These are phyloP conservation scores for Mustelus asterias DNA, from an alignment of 2,113 vertebrate genomes.

Conservation along the genomic window DNA sequence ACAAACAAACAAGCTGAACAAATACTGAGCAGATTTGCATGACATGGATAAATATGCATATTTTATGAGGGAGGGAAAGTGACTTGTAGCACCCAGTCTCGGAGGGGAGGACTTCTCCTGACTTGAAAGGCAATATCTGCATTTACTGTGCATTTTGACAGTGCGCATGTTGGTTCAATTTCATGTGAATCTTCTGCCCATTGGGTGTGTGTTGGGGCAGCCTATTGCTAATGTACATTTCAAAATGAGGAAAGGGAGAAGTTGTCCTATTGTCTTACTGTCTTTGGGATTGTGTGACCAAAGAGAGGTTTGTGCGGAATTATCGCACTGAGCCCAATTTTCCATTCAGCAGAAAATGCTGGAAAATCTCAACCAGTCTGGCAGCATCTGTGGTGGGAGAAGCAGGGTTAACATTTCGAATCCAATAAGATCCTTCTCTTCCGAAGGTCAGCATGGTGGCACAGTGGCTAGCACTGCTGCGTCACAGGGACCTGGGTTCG, in stretches of 20 bases:
- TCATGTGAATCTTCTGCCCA: background rate
- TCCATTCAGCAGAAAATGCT: no score
- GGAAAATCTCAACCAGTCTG: no score
- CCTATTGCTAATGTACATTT: background rate
- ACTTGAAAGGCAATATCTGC: background rate
- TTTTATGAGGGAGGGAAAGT: constrained; percentile 9
- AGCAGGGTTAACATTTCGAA: no score
- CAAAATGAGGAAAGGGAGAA: background rate
- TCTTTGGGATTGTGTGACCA: background rate
- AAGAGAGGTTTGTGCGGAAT: background rate
- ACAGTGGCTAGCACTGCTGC: no score
- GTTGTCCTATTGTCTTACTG: background rate
- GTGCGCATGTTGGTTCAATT: no score
- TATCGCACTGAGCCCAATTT: background rate
- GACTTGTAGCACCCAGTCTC: background rate
- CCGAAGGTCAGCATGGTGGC: no score
- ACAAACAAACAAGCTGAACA: constrained; percentile 31
- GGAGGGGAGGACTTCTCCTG: background rate
- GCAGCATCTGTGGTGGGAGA: no score
- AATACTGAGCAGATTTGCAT: background rate
- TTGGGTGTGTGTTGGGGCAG: background rate
- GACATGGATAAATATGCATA: constrained; percentile 2
- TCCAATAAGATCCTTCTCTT: no score
- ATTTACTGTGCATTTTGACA: background rate
- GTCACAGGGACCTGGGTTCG: no score